These are phyloP conservation scores for Chrysoperla carnea DNA, from an alignment of 1,140 invertebrate species.

Conservation along the genomic window DNA sequence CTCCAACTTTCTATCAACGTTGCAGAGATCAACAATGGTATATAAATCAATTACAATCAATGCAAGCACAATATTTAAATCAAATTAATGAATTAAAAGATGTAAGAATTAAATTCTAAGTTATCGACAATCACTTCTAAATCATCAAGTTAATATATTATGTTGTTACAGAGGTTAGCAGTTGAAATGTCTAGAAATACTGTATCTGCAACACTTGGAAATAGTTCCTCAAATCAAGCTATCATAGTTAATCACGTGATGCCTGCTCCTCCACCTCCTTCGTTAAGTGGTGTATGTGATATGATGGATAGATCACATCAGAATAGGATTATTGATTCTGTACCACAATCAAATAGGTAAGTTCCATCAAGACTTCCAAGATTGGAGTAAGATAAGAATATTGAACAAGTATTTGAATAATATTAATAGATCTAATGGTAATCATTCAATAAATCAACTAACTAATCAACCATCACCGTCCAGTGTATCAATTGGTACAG, in stretches of 20 bases:
- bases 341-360: constrained; percentile 2
- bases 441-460: not conserved
- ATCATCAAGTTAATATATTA: not conserved
- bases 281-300: not conserved
- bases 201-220: constrained; percentile 27
- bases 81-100: constrained; percentile 78
- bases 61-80: constrained; percentile 60
- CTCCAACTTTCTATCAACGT: constrained; percentile 84
- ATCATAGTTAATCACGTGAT: constrained; percentile 10
- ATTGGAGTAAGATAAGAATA: too few relatives aligned
- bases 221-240: constrained; percentile 3
- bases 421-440: not conserved
- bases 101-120: constrained; percentile 24
- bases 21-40: constrained; percentile 90
- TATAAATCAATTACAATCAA: constrained; percentile 64
- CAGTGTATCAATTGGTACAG: too few relatives aligned
- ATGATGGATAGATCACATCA: constrained; percentile 7
- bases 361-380: not conserved
- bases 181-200: constrained; percentile 55
- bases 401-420: too few relatives aligned
- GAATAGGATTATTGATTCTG: not conserved
- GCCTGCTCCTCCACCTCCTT: not conserved
- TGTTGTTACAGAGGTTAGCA: constrained; percentile 36
- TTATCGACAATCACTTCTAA: too few relatives aligned
- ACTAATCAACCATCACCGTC: too few relatives aligned